A percentile compares a stretch with the other conserved stretches of the same genome.
Conservation (phyloP, 2,797 vertebrate species). For the Microchirus variegatus region DNA sequence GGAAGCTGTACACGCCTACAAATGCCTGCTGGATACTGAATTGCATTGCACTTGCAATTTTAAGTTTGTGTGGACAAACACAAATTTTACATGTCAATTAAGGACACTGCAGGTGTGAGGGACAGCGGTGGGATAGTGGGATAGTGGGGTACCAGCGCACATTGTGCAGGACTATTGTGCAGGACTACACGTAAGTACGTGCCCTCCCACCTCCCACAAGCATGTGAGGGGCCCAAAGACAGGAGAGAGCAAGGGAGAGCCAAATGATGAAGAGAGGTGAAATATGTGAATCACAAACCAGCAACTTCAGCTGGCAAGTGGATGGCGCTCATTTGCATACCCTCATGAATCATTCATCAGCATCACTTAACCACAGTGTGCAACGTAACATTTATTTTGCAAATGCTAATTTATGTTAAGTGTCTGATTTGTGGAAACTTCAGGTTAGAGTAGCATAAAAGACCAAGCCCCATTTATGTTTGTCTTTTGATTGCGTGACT, state of each 20-base stretch:
- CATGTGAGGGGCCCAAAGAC: constrained; percentile 1
- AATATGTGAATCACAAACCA: constrained; percentile 40
- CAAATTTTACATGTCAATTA: constrained; percentile 54
- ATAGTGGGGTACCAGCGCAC: neutral
- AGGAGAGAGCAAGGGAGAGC: neutral
- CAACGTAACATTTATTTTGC: constrained; percentile 75
- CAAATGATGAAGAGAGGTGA: constrained; percentile 5
- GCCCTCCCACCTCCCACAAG: constrained; percentile 1
- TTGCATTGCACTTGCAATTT: constrained; percentile 57
- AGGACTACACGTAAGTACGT: constrained; percentile 6
- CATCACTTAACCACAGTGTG: constrained; percentile 61
- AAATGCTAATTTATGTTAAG: constrained; percentile 82
- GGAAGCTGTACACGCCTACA: constrained; percentile 36
- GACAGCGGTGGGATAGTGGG: constrained; percentile 5
- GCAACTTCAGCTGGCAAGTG: constrained; percentile 59
- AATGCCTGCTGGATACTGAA: constrained; percentile 57
- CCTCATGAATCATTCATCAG: constrained; percentile 79
- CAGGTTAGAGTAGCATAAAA: constrained; percentile 62
- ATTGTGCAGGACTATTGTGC: constrained; percentile 1
- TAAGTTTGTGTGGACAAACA: constrained; percentile 35
- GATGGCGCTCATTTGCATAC: constrained; percentile 62
- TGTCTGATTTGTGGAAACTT: constrained; percentile 71
- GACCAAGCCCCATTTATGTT: constrained; percentile 57
- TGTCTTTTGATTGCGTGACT: constrained; percentile 51
- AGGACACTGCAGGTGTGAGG: constrained; percentile 32